Conservation (phyloP, 2,797 vertebrate species). For the Galagoides demidoff region DNA sequence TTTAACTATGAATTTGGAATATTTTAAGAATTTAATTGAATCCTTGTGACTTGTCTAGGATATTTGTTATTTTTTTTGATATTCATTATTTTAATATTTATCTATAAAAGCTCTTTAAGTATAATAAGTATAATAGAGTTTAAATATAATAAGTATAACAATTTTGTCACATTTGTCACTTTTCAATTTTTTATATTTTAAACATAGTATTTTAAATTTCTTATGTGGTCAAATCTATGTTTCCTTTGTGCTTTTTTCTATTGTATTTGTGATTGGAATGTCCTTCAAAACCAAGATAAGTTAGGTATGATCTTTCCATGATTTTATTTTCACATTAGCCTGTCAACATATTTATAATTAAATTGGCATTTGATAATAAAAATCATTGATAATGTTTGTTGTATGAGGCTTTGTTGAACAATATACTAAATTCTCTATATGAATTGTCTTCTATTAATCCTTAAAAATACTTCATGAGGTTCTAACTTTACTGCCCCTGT, state of each 20-base stretch:
- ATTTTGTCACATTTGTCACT: not conserved
- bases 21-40: conserved; percentile 14
- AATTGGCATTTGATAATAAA: not conserved
- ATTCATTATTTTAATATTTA: not conserved
- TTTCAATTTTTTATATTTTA: not conserved
- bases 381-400: not conserved
- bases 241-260: not conserved
- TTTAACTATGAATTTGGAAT: conserved; percentile 10
- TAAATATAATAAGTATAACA: not conserved
- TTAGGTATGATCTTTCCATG: not conserved
- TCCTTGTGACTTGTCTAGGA: not conserved
- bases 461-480: not conserved
- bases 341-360: not conserved
- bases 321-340: conserved; percentile 51
- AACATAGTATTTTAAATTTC: not conserved
- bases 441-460: not conserved
- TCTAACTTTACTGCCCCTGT: not conserved
- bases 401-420: not conserved
- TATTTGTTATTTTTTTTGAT: not conserved
- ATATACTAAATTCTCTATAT: not conserved
- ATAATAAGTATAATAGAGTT: not conserved
- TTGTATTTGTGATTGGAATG: not conserved
- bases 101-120: not conserved
- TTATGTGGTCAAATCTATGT: not conserved
- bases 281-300: not conserved